phyloP scores from a whole-genome alignment of 2,888 invertebrate species.

The Leptothorax acervorum region DNA sequence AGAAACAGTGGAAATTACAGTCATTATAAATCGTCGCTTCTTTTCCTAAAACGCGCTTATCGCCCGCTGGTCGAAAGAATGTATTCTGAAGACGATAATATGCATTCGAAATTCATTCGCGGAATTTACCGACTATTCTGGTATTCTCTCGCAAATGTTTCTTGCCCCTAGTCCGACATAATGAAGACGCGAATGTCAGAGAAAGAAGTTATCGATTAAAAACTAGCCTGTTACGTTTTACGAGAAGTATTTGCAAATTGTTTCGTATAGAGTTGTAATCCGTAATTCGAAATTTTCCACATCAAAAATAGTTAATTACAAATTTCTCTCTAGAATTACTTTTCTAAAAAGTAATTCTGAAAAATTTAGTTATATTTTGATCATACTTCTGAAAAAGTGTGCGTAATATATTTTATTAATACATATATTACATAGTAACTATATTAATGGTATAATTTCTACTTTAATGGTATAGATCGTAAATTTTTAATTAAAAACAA shows the following conservation, averaged over 20 bases:
- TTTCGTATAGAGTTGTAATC: neutral
- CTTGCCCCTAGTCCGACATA: neutral
- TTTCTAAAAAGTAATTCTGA: neutral
- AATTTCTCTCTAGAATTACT: neutral
- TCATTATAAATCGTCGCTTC: neutral
- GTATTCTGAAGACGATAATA: neutral
- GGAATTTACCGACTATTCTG: neutral
- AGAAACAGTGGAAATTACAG: slow-evolving; percentile 14
- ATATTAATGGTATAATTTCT: neutral
- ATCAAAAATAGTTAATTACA: neutral
- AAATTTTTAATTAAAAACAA: neutral
- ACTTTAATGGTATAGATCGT: neutral
- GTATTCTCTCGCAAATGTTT: neutral
- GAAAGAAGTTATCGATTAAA: slow-evolving; percentile 21
- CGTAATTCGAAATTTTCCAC: neutral
- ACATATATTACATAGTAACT: too few relatives aligned
- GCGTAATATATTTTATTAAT: neutral
- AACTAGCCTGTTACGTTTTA: neutral
- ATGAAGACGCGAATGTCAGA: neutral
- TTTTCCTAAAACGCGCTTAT: neutral
- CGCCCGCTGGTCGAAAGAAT: neutral
- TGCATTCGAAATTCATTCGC: neutral
- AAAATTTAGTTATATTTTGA: neutral
- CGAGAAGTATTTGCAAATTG: slow-evolving; percentile 18
- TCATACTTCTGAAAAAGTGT: neutral